Evolutionary conservation across 2,888 invertebrate species (phyloP).

Genomic region (Seladonia tumulorum): DNA sequence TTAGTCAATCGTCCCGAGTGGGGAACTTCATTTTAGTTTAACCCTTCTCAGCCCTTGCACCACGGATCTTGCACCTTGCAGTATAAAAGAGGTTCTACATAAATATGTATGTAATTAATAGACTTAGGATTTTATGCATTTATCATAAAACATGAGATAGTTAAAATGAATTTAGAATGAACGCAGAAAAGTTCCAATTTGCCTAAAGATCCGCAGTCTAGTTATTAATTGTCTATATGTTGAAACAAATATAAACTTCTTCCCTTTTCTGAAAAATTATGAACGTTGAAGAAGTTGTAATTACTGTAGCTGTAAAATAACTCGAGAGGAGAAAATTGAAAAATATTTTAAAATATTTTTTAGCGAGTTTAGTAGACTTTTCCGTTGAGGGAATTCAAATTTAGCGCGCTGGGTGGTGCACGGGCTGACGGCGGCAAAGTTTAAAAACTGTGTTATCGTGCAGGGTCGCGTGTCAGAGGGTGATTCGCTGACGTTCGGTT

Average conservation of each 20-base stretch:
- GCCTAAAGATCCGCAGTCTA: no score
- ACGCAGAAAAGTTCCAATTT: no score
- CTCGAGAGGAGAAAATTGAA: background rate
- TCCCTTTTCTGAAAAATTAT: no score
- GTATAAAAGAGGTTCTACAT: background rate
- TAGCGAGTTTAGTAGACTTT: background rate
- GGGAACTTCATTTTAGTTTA: constrained; percentile 31
- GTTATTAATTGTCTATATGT: no score
- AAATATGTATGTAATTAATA: background rate
- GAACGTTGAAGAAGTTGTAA: no score
- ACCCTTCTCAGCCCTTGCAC: background rate
- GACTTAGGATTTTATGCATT: background rate
- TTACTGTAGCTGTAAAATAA: no score
- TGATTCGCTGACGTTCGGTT: background rate
- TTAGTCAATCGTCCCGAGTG: constrained; percentile 30
- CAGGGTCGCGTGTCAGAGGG: background rate
- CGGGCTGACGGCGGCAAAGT: background rate
- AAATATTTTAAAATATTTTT: background rate
- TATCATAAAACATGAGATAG: background rate
- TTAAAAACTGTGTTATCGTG: constrained; percentile 14
- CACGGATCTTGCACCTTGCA: background rate
- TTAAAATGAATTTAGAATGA: no score
- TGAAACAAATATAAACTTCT: no score
- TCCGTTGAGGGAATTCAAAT: background rate
- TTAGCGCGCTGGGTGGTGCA: background rate